These are phyloP conservation scores for Sitta europaea DNA, from an alignment of 2,113 vertebrate genomes.

Conservation along the genomic window DNA sequence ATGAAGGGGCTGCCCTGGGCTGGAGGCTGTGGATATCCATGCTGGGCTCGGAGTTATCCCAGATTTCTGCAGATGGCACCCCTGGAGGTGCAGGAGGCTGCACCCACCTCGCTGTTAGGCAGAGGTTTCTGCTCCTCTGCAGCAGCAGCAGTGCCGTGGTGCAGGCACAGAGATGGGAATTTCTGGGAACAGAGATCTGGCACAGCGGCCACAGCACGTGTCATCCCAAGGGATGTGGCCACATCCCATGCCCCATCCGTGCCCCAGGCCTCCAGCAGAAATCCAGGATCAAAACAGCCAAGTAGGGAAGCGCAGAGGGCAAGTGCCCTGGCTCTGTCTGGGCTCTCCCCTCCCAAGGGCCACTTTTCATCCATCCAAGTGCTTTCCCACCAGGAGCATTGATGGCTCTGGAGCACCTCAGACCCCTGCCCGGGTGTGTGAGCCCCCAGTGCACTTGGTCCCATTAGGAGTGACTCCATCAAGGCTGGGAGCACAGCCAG, in stretches of 20 bases:
- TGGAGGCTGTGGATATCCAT: accelerated
- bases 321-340: neutral
- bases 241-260: accelerated
- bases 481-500: neutral
- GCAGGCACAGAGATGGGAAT: accelerated
- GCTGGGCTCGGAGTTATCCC: neutral
- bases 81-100: neutral
- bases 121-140: neutral
- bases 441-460: accelerated
- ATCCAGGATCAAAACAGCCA: accelerated
- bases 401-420: accelerated
- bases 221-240: neutral
- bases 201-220: neutral
- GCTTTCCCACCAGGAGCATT: accelerated
- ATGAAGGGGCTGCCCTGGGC: neutral
- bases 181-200: neutral
- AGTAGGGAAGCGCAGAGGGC: accelerated
- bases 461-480: neutral
- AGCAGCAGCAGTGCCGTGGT: accelerated
- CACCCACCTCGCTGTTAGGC: neutral
- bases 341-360: neutral
- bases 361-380: neutral
- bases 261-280: neutral
- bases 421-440: accelerated
- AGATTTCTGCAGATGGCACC: neutral